Percentiles rank a stretch among this genome's conserved stretches.
phyloP scores from a whole-genome alignment of 2,888 invertebrate genomes.

The Pediacus dermestoides region DNA sequence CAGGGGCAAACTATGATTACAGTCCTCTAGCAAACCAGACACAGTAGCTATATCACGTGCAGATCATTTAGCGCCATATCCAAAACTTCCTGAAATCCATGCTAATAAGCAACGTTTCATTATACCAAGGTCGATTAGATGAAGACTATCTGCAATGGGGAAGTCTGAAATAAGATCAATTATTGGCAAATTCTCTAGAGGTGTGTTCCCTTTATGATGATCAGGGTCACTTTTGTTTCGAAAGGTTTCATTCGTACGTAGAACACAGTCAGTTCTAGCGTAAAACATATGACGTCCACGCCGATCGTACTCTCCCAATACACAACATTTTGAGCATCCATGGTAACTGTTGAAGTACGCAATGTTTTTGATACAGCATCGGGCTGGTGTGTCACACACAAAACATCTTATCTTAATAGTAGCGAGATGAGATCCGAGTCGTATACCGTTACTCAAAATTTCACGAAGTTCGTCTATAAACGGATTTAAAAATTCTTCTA shows the following conservation, averaged over 20 bases:
- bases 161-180: slow-evolving; percentile 20
- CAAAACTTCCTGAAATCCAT: slow-evolving; percentile 23
- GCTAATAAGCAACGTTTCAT: slow-evolving; percentile 21
- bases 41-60: slow-evolving; percentile 17
- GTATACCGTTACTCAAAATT: slow-evolving; percentile 17
- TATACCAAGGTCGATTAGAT: slow-evolving; percentile 18
- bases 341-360: slow-evolving; percentile 22
- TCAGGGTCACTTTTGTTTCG: slow-evolving; percentile 12
- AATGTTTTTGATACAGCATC: slow-evolving; percentile 24
- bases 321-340: slow-evolving; percentile 26
- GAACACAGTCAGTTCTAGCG: slow-evolving; percentile 12
- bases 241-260: slow-evolving; percentile 18
- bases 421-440: no score
- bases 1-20: slow-evolving; percentile 17
- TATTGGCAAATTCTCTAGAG: slow-evolving; percentile 11
- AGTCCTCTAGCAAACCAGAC: slow-evolving; percentile 17
- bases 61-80: slow-evolving; percentile 22
- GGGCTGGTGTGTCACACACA: slow-evolving; percentile 25
- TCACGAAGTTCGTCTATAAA: slow-evolving; percentile 22
- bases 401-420: slow-evolving; percentile 21
- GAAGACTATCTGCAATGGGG: slow-evolving; percentile 19
- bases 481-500: slow-evolving; percentile 12
- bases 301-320: slow-evolving; percentile 22
- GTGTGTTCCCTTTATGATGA: slow-evolving; percentile 19
- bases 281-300: slow-evolving; percentile 6